Evolutionary conservation across 2,888 invertebrate genomes (phyloP), one percentile per base, ranked within the genome.

Genomic region (Lydus trimaculatus): DNA sequence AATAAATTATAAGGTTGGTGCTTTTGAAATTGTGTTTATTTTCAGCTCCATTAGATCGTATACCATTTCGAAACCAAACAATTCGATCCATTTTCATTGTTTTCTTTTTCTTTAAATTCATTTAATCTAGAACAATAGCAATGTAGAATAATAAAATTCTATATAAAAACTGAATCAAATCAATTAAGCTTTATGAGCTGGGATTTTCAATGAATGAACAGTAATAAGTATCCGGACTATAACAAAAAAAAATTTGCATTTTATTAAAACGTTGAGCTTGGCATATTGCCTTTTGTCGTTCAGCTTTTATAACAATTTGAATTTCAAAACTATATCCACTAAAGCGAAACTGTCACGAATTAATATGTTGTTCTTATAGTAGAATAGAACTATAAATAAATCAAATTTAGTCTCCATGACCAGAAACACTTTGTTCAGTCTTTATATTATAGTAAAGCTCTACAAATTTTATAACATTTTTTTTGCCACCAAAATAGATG

Each of bases 251-350:
- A 64, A 64, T 64, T 64, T 64, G 59, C 64, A 64, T 64, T 58
- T 64, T 58, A 64, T 64, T 64, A 64, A 64, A 64, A 64, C 43
- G 31, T 39, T 25, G 9, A 36, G 31, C 25, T 36, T 64, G 36
- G 64, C 64, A 39, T 39, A 52, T 23, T 25, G 52, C 52, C 52
- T 6, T 36, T 15, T 6, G 17, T 17, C 6, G 43, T 13, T 43
- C n/a, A 5, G n/a, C n/a, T 36, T 36, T 36, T 31, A 7, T 8
- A 31, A 6, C 28, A 4, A 28, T n/a, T n/a, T n/a, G n/a, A n/a
- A n/a, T n/a, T n/a, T n/a, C n/a, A n/a, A n/a, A n/a, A n/a, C n/a
- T 28, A 28, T 28, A 28, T 28, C 3, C 33, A 33, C 33, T 11
- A 33, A 33, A 2, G 8, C 2, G 11, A 33, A 33, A 33, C 33